phyloP scores from a whole-genome alignment of 2,888 invertebrate genomes.

The Hoplodrina blanda region DNA sequence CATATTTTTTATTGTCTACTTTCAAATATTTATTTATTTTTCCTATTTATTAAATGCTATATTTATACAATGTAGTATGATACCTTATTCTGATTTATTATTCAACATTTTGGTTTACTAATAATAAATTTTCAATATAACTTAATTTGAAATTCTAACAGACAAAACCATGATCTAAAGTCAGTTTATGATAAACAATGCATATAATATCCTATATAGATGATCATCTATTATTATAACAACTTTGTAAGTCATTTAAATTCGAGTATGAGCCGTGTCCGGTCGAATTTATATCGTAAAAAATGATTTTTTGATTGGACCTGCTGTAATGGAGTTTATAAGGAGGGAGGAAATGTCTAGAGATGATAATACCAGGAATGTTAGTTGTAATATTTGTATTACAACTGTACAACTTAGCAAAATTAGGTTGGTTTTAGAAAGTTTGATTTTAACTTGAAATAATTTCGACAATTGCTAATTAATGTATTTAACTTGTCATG shows the following conservation, averaged over 20 bases:
- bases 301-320: conserved; percentile 90
- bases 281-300: conserved; percentile 88
- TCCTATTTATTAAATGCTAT: no score
- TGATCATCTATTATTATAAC: conserved; percentile 75
- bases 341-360: conserved; percentile 73
- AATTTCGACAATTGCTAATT: no score
- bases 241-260: conserved; percentile 83
- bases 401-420: no score
- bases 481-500: no score
- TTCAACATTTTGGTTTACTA: background rate
- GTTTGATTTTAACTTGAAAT: no score
- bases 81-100: background rate
- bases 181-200: conserved; percentile 58
- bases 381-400: background rate
- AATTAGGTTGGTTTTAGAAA: no score
- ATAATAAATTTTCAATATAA: background rate
- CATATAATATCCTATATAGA: conserved; percentile 56
- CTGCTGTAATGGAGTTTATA: conserved; percentile 82
- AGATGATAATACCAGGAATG: conserved; percentile 66
- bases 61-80: no score
- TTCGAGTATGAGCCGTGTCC: conserved; percentile 86
- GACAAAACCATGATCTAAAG: conserved; percentile 21
- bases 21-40: no score
- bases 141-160: background rate
- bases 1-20: no score